These are phyloP conservation scores for Sebastes trivittatus DNA, from an alignment of 2,797 vertebrate species.

Conservation along the genomic window DNA sequence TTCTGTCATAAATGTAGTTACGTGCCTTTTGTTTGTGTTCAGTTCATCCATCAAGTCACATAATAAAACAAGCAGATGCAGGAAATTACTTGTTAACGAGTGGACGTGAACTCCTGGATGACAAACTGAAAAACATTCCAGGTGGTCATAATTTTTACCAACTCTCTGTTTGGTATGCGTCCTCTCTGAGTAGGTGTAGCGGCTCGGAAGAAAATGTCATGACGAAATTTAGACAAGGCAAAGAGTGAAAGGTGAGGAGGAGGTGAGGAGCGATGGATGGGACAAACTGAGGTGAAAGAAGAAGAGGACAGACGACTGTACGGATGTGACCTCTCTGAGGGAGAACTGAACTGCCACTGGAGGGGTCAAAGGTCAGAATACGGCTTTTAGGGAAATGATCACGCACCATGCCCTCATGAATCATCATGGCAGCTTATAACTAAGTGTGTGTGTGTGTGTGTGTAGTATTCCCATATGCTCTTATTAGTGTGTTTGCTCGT, in stretches of 20 bases:
- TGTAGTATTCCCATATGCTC: constrained; percentile 33
- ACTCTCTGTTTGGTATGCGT: background rate
- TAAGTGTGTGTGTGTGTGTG: constrained; percentile 1
- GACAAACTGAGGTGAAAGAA: constrained; percentile 20
- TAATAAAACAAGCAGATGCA: constrained; percentile 12
- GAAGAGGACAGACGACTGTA: constrained; percentile 34
- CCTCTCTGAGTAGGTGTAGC: background rate
- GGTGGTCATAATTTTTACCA: background rate
- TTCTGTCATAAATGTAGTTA: background rate
- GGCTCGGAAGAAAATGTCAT: background rate
- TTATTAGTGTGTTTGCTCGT: constrained; percentile 29
- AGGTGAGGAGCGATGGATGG: constrained; percentile 39
- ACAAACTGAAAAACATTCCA: background rate
- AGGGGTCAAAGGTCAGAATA: constrained; percentile 42
- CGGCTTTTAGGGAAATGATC: constrained; percentile 43
- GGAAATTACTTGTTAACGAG: constrained; percentile 26
- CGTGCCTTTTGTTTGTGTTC: background rate
- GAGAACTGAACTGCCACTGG: constrained; percentile 37
- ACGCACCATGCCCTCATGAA: constrained; percentile 39
- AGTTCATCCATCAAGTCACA: constrained; percentile 11
- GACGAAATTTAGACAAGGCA: background rate
- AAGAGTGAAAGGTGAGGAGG: constrained; percentile 34
- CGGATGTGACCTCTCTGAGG: constrained; percentile 30
- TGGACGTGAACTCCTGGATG: background rate
- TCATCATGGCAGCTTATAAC: constrained; percentile 53